Conservation (phyloP, 1,140 invertebrate species). For the Adelges cooleyi region DNA sequence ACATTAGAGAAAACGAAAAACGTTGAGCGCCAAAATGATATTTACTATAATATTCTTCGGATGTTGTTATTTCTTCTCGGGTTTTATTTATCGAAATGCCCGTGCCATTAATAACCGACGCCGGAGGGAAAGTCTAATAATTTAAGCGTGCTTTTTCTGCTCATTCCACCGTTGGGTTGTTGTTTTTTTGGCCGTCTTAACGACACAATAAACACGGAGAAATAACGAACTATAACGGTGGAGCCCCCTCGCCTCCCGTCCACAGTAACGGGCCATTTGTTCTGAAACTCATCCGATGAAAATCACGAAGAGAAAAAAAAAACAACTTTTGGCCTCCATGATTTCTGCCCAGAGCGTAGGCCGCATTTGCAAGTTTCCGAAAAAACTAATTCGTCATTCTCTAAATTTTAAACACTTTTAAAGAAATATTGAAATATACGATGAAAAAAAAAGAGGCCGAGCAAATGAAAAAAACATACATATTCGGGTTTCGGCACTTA, state of each 20-base stretch:
- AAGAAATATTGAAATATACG: too few relatives aligned
- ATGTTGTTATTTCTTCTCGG: too few relatives aligned
- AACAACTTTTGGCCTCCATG: background rate
- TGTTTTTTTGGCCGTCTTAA: background rate
- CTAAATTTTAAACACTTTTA: too few relatives aligned
- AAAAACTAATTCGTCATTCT: background rate
- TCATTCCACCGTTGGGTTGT: background rate
- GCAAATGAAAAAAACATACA: too few relatives aligned
- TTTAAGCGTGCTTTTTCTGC: background rate
- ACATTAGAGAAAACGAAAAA: too few relatives aligned
- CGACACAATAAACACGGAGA: constrained; percentile 9
- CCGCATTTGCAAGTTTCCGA: background rate
- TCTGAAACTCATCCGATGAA: background rate
- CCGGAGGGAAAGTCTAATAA: background rate
- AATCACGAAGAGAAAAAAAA: background rate
- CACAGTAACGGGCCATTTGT: constrained; percentile 3
- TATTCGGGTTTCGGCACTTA: too few relatives aligned
- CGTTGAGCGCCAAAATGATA: too few relatives aligned
- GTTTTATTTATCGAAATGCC: too few relatives aligned
- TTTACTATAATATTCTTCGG: too few relatives aligned
- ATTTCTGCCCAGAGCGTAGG: background rate
- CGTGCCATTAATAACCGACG: too few relatives aligned
- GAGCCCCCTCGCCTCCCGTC: background rate
- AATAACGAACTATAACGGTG: constrained; percentile 12
- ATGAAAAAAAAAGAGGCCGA: too few relatives aligned